A percentile compares a stretch with the other conserved stretches of the same genome.
These are phyloP conservation scores for Glyptemys insculpta DNA, from an alignment of 2,797 vertebrate genomes.

Conservation along the genomic window DNA sequence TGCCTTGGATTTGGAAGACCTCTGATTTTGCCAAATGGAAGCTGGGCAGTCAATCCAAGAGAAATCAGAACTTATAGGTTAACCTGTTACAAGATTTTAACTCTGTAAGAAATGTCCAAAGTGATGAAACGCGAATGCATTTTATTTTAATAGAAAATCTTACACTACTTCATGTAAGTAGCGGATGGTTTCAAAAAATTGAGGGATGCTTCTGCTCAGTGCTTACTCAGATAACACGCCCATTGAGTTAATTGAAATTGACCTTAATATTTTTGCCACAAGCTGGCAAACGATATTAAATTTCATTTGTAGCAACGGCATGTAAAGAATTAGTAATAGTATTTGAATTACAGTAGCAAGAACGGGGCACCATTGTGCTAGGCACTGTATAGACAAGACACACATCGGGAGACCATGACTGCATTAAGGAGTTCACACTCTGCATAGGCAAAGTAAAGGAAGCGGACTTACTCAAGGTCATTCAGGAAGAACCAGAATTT, in stretches of 20 bases:
- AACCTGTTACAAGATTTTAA: slow-evolving; percentile 36
- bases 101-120: slow-evolving; percentile 25
- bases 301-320: slow-evolving; percentile 52
- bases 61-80: slow-evolving; percentile 36
- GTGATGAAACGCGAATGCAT: slow-evolving; percentile 9
- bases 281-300: slow-evolving; percentile 51
- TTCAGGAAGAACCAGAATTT: not conserved
- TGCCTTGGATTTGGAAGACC: slow-evolving; percentile 14
- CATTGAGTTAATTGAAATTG: slow-evolving; percentile 47
- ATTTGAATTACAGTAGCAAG: slow-evolving; percentile 27
- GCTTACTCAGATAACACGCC: slow-evolving; percentile 23
- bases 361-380: not conserved
- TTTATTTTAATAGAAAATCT: slow-evolving; percentile 42
- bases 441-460: accelerated
- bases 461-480: not conserved
- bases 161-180: slow-evolving; percentile 46
- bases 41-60: slow-evolving; percentile 17
- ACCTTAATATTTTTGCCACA: slow-evolving; percentile 61
- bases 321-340: not conserved
- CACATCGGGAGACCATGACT: not conserved
- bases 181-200: not conserved
- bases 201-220: not conserved
- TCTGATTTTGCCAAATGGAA: slow-evolving; percentile 45
- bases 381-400: not conserved
- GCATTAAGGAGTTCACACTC: not conserved